Percentiles rank a stretch among this genome's conserved stretches.
These are phyloP conservation scores for Ageneiosus marmoratus DNA, from an alignment of 2,113 vertebrate genomes.

Conservation along the genomic window DNA sequence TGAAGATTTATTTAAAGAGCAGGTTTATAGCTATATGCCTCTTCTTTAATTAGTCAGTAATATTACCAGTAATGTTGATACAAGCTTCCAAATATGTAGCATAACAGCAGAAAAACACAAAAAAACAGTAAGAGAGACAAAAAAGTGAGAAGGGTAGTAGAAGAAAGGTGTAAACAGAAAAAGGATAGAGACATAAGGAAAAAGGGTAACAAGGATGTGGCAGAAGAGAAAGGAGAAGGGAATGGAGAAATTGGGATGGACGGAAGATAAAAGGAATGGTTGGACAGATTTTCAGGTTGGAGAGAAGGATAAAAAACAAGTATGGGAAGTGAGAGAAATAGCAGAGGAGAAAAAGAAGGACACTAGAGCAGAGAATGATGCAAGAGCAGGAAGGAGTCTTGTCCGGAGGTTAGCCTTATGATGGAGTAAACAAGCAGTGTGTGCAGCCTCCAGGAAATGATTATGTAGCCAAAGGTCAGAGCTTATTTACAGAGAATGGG, in stretches of 20 bases:
- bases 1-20: neutral
- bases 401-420: slow-evolving; percentile 54
- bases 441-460: slow-evolving; percentile 53
- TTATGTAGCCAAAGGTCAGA: slow-evolving; percentile 57
- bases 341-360: neutral
- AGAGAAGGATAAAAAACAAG: neutral
- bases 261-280: neutral
- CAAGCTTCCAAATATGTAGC: neutral
- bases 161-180: neutral
- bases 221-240: neutral
- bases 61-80: neutral
- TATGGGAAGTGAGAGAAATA: neutral
- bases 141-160: neutral
- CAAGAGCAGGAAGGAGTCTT: slow-evolving; percentile 32
- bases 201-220: neutral
- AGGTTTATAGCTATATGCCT: neutral
- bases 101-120: neutral
- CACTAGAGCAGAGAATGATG: slow-evolving; percentile 4
- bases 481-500: slow-evolving; percentile 43
- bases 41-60: neutral
- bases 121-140: neutral
- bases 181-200: neutral
- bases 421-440: slow-evolving; percentile 52
- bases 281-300: neutral
- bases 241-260: neutral